phyloP scores from a whole-genome alignment of 2,888 invertebrate species.

The Dinocampus coccinellae region DNA sequence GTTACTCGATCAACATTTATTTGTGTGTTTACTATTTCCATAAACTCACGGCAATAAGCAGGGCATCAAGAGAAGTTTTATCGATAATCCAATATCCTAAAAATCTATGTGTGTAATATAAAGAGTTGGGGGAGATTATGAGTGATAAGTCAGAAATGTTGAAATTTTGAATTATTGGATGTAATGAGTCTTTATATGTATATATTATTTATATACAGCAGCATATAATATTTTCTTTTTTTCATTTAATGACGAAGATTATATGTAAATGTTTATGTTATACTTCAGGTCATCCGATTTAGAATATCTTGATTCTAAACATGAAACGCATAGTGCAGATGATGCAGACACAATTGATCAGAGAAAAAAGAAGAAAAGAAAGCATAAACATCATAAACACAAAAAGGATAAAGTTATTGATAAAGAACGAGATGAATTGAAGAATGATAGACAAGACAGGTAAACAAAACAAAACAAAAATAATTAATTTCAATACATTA shows the following conservation, averaged over 20 bases:
- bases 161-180: background rate
- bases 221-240: no score
- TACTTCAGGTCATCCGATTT: conserved; percentile 54
- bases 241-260: background rate
- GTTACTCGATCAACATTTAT: background rate
- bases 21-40: background rate
- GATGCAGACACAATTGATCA: conserved; percentile 59
- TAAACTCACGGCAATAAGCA: background rate
- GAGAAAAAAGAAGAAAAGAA: conserved; percentile 65
- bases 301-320: conserved; percentile 58
- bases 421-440: conserved; percentile 52
- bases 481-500: no score
- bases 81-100: background rate
- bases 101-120: background rate
- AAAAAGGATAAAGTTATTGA: conserved; percentile 65
- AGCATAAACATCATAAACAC: conserved; percentile 67
- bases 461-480: conserved; percentile 41
- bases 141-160: background rate
- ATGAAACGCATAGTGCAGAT: conserved; percentile 55
- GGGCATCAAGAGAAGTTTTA: background rate
- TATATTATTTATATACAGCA: no score
- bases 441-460: conserved; percentile 58
- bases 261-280: background rate
- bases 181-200: background rate
- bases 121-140: no score